Evolutionary conservation across 2,888 invertebrate genomes (phyloP), one percentile per base, ranked within the genome.

Genomic region (Drosophila neotestacea): DNA sequence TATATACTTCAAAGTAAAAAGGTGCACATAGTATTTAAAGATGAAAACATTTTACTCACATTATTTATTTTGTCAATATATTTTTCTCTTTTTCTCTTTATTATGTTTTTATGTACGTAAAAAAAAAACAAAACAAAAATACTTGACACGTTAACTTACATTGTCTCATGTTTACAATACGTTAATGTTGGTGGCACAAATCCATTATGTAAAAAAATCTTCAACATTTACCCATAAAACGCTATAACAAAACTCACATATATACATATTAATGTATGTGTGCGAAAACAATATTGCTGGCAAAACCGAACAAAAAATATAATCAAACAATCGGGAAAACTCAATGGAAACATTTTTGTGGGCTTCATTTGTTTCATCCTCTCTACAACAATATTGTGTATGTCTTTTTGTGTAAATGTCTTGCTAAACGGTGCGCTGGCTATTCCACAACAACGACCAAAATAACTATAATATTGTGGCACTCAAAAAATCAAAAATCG

Each of bases 21-120:
- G 28, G 39, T 50, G 68, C 61, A 62, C 59, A 68, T 60, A 52
- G 70, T 47, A 62, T 46, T 52, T 34, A 50, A 50, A 52, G 54
- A 44, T 22, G 44, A 61, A 27, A 58, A 62, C 41, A 56, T 59
- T 58, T 59, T 50, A 73, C 73, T 69, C 76, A 80, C 76, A 51
- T 66, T 88, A 90, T 90, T 88, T 90, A 90, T 91, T 89, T 91
- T 90, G 86, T 91, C 88, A 90, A 91, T 81, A 80, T 90, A 82
- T 90, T 90, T 91, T 90, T 88, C 83, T 89, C 83, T 87, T 81
- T 90, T 83, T 90, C 83, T 88, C 81, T 87, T 61, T 85, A 87
- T 82, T 91, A 78, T 90, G 88, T 90, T 90, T 69, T 79, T 54
- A 77, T 88, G 81, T 89, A 88, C 74, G 81, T 80, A 80, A 79